phyloP scores from a whole-genome alignment of 1,140 invertebrate species.

The Charaxes varanes region DNA sequence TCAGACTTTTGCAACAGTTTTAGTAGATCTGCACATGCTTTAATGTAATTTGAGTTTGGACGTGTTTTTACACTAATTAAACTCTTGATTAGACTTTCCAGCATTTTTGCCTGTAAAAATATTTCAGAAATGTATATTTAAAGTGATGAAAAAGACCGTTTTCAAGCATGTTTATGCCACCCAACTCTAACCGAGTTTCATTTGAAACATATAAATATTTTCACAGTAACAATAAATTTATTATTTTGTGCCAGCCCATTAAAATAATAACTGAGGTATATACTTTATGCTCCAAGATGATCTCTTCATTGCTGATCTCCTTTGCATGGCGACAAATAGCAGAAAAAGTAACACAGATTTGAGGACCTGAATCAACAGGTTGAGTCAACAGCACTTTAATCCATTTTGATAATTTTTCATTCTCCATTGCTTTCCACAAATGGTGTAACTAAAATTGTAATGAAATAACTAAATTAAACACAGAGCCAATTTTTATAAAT shows the following conservation, averaged over 20 bases:
- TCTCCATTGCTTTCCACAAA: slow-evolving; percentile 51
- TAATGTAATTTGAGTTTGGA: slow-evolving; percentile 80
- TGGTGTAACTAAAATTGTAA: slow-evolving; percentile 38
- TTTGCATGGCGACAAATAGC: slow-evolving; percentile 44
- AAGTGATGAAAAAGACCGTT: background rate
- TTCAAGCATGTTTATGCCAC: no score
- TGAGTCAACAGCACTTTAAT: slow-evolving; percentile 59
- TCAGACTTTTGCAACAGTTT: slow-evolving; percentile 80
- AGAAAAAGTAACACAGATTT: slow-evolving; percentile 44
- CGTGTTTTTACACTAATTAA: slow-evolving; percentile 87
- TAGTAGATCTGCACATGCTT: slow-evolving; percentile 79
- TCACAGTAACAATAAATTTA: no score
- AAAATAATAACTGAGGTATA: background rate
- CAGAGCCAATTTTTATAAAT: no score
- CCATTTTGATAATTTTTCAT: slow-evolving; percentile 50
- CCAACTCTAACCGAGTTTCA: no score
- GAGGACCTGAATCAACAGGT: slow-evolving; percentile 66
- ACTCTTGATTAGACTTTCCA: slow-evolving; percentile 87
- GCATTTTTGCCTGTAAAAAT: slow-evolving; percentile 73
- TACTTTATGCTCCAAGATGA: slow-evolving; percentile 70
- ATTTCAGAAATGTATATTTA: background rate
- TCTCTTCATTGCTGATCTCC: slow-evolving; percentile 42
- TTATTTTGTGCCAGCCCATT: background rate
- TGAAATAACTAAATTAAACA: no score
- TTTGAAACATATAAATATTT: no score